Evolutionary conservation across 2,888 invertebrate genomes (phyloP).

Genomic region (Coleophora deauratella): DNA sequence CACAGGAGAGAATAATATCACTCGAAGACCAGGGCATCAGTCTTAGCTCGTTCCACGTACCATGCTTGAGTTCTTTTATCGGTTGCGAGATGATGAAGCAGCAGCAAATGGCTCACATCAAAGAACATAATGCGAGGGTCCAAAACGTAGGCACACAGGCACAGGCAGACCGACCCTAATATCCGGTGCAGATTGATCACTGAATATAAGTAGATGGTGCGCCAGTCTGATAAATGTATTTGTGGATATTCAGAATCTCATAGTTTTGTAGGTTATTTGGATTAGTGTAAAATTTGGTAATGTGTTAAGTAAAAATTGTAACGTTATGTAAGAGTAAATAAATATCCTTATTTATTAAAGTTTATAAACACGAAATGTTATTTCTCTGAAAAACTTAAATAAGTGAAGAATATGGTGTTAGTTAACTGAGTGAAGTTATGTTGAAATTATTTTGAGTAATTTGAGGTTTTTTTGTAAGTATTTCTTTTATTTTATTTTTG

Average conservation of each 20-base stretch:
- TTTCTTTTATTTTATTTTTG: constrained; percentile 6
- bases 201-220: no score
- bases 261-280: constrained; percentile 7
- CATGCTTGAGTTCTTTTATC: constrained; percentile 57
- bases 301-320: constrained; percentile 52
- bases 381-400: no score
- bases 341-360: no score
- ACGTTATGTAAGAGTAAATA: constrained; percentile 37
- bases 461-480: not conserved
- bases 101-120: constrained; percentile 30
- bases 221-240: constrained; percentile 34
- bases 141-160: not conserved
- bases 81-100: constrained; percentile 41
- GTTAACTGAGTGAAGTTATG: no score
- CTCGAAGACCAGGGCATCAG: constrained; percentile 46
- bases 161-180: not conserved
- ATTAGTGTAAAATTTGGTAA: constrained; percentile 32
- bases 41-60: constrained; percentile 55
- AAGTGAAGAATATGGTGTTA: no score
- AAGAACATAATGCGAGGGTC: constrained; percentile 3
- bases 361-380: no score
- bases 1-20: constrained; percentile 32
- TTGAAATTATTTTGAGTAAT: no score
- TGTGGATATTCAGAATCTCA: constrained; percentile 18
- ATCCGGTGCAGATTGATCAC: no score